Evolutionary conservation across 2,888 invertebrate genomes (phyloP).

Genomic region (Eremobia ochroleuca): DNA sequence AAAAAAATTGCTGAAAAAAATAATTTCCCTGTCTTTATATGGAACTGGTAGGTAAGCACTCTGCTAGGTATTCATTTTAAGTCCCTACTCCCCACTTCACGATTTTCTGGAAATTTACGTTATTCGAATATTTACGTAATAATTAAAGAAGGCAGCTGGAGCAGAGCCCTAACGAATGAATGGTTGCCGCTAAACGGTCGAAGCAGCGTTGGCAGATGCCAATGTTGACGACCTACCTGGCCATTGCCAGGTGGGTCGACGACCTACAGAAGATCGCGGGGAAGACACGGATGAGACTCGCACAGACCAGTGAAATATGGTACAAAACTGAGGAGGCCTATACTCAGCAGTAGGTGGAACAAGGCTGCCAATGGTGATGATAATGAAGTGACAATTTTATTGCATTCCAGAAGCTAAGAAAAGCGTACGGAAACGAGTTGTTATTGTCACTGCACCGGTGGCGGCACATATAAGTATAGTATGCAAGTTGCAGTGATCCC

Average conservation of each 20-base stretch:
- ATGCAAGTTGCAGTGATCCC: slow-evolving; percentile 9
- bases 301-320: background rate
- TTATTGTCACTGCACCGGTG: slow-evolving; percentile 13
- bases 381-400: background rate
- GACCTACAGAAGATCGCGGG: background rate
- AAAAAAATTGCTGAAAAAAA: no score
- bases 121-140: background rate
- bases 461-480: no score
- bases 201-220: background rate
- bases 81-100: background rate
- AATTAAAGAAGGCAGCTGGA: background rate
- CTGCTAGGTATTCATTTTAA: background rate
- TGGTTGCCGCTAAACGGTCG: background rate
- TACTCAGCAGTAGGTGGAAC: background rate
- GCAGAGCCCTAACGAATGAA: background rate
- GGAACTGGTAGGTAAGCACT: background rate
- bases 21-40: background rate
- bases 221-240: background rate
- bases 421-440: slow-evolving; percentile 21
- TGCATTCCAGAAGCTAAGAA: background rate
- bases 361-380: background rate
- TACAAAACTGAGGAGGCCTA: background rate
- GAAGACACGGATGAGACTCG: background rate
- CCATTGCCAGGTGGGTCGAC: background rate
- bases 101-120: background rate